Evolutionary conservation across 1,140 invertebrate genomes (phyloP).

Genomic region (Diuraphis noxia): DNA sequence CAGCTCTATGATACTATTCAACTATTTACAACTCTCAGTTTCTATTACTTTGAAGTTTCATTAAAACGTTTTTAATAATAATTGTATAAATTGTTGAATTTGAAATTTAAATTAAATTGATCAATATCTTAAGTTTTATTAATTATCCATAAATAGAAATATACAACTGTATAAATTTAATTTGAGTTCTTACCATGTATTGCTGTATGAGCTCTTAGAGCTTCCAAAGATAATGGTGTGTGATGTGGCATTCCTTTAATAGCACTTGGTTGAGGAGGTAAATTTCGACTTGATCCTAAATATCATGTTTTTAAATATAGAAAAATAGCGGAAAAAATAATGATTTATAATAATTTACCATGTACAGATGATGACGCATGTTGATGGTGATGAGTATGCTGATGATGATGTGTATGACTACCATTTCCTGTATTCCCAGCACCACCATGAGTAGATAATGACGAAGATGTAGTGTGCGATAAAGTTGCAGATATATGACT

Average conservation of each 20-base stretch:
- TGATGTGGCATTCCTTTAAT: conserved; percentile 66
- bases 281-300: conserved; percentile 50
- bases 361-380: conserved; percentile 55
- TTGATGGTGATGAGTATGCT: conserved; percentile 59
- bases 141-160: no score
- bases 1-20: no score
- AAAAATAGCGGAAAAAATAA: background rate
- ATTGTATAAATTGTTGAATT: no score
- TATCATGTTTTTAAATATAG: background rate
- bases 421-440: conserved; percentile 61
- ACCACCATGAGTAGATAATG: conserved; percentile 60
- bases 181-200: conserved; percentile 42
- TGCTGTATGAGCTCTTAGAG: conserved; percentile 64
- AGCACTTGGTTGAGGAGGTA: conserved; percentile 53
- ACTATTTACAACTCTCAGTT: no score
- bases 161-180: background rate
- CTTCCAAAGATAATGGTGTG: conserved; percentile 63
- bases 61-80: no score
- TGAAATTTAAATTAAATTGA: no score
- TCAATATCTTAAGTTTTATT: no score
- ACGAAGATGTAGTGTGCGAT: conserved; percentile 58
- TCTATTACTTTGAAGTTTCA: no score
- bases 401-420: conserved; percentile 61
- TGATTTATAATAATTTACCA: conserved; percentile 24
- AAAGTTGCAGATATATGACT: conserved; percentile 58